Conservation (phyloP, 1,140 invertebrate genomes). For the Thereuonema tuberculata region DNA sequence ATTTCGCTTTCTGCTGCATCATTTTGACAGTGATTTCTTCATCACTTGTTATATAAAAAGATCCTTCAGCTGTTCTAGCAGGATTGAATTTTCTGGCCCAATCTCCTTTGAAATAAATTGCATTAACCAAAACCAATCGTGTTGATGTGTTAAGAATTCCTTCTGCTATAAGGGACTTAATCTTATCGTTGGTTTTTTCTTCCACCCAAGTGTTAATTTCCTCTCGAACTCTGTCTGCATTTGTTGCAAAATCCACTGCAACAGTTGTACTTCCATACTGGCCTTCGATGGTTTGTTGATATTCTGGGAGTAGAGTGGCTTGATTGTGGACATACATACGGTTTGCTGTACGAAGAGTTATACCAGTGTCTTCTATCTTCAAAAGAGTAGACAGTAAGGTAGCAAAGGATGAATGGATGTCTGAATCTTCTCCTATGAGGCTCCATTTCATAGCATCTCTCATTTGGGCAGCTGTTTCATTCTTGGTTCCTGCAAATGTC, state of each 20-base stretch:
- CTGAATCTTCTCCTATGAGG: no score
- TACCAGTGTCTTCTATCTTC: slow-evolving; percentile 18
- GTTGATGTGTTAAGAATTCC: background rate
- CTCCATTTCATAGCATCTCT: no score
- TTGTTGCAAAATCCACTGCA: slow-evolving; percentile 44
- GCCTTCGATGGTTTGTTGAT: slow-evolving; percentile 43
- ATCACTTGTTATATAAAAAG: slow-evolving; percentile 25
- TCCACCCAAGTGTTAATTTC: slow-evolving; percentile 68
- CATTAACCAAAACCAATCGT: slow-evolving; percentile 30
- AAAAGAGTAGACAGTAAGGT: no score
- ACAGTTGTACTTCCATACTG: slow-evolving; percentile 50
- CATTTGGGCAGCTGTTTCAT: no score
- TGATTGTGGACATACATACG: slow-evolving; percentile 43
- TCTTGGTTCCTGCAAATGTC: no score
- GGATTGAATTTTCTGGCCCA: slow-evolving; percentile 33
- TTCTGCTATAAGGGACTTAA: slow-evolving; percentile 31
- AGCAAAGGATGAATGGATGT: no score
- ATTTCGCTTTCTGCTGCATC: slow-evolving; percentile 19
- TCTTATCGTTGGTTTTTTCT: slow-evolving; percentile 53
- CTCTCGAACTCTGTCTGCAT: slow-evolving; percentile 39
- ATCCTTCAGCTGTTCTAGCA: slow-evolving; percentile 14
- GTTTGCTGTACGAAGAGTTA: slow-evolving; percentile 46
- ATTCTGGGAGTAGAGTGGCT: slow-evolving; percentile 35
- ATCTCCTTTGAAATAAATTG: slow-evolving; percentile 30
- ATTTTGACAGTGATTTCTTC: slow-evolving; percentile 18